A percentile compares a stretch with the other conserved stretches of the same genome.
Evolutionary conservation across 2,888 invertebrate species (phyloP).

Genomic region (Tuberolachnus salignus): DNA sequence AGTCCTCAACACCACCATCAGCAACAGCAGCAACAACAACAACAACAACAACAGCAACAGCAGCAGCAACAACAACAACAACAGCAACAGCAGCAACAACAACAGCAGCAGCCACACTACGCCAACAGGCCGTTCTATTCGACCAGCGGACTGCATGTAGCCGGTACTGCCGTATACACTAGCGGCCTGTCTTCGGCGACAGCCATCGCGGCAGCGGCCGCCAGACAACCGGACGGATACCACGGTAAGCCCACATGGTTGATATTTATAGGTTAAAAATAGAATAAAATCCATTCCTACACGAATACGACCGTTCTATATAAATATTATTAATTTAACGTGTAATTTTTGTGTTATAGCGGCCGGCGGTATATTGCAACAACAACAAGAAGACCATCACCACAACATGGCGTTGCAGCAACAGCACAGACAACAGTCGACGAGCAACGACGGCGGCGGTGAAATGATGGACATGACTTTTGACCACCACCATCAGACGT

Average conservation of each 20-base stretch:
- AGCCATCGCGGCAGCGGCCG: slow-evolving; percentile 19
- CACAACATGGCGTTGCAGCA: slow-evolving; percentile 17
- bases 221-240: slow-evolving; percentile 37
- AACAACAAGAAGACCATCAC: slow-evolving; percentile 30
- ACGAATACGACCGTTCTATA: no score
- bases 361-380: background rate
- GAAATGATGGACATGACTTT: slow-evolving; percentile 47
- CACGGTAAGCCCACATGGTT: slow-evolving; percentile 12
- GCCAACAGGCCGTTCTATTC: slow-evolving; percentile 51
- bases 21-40: slow-evolving; percentile 53
- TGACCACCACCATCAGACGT: slow-evolving; percentile 43
- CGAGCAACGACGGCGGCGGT: slow-evolving; percentile 33
- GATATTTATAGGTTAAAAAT: no score
- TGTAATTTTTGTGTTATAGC: background rate
- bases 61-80: slow-evolving; percentile 52
- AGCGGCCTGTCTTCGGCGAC: slow-evolving; percentile 39
- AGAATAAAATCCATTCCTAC: no score
- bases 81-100: slow-evolving; percentile 51
- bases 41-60: slow-evolving; percentile 50
- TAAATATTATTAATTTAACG: no score
- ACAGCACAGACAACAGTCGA: slow-evolving; percentile 40
- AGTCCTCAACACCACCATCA: slow-evolving; percentile 48
- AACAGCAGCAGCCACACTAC: slow-evolving; percentile 47
- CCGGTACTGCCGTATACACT: slow-evolving; percentile 47
- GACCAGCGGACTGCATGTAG: slow-evolving; percentile 45